Evolutionary conservation across 2,888 invertebrate species (phyloP), one percentile per base, ranked within the genome.

Genomic region (Nomada goodeniana): DNA sequence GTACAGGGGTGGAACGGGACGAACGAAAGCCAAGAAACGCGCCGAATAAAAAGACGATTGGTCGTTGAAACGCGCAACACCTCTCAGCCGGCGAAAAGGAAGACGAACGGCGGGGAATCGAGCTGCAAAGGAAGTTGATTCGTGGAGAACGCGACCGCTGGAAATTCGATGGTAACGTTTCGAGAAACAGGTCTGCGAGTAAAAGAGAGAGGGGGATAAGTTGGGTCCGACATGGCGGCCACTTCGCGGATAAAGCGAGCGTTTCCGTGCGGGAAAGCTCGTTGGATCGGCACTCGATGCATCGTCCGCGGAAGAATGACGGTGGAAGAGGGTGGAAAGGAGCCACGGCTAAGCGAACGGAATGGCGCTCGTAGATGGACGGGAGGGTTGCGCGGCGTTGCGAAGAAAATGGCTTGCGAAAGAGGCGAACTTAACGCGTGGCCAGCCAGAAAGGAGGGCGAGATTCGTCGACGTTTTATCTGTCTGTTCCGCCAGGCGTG

Each of bases 201-300:
- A 9, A 0, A 23, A 18, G 13, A 7, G 13, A 7, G 23, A 23
- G 44, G 18, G n/a, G 10, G 9, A 26, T 29, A 57, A 63, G 61
- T 76, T 69, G 76, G 74, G 47, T 63, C 76, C 74, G 71, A 74
- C 85, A 83, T 86, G 77, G 76, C 73, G 86, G 68, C 83, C 75
- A 86, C 83, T 89, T 81, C 74, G 76, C 78, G 87, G 84, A 89
- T 86, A 84, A 81, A 86, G 87, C 85, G 84, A 87, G 85, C 87
- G 85, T 89, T 89, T 88, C 87, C 88, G 89, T 86, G 81, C 83
- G n/a, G 36, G 89, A 85, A 87, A 87, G 86, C 86, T 86, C 83
- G 86, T 78, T 77, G 74, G 81, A 84, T 86, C 82, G 84, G 82
- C 76, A 80, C 87, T 88, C 84, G 84, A 86, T 86, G 81, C 79